phyloP scores from a whole-genome alignment of 2,888 invertebrate species.

The Mimachlamys varia region DNA sequence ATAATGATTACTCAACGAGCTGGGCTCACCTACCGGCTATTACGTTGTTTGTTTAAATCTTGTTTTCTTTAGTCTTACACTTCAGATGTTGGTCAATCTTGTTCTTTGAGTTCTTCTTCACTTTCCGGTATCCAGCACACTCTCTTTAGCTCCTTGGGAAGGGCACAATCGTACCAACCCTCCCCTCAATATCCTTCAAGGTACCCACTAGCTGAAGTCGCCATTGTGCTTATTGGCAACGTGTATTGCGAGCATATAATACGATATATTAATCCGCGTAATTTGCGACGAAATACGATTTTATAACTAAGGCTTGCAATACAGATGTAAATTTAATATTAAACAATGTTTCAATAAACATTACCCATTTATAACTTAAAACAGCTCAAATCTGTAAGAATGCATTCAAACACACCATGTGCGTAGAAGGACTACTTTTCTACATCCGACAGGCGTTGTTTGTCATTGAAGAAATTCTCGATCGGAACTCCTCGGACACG shows the following conservation, averaged over 20 bases:
- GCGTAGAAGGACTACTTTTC: constrained; percentile 42
- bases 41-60: constrained; percentile 13
- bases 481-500: not conserved
- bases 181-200: constrained; percentile 59
- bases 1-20: constrained; percentile 38
- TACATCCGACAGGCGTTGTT: not conserved
- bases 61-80: not conserved
- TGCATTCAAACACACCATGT: constrained; percentile 37
- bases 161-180: constrained; percentile 59
- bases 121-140: constrained; percentile 54
- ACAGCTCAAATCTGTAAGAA: not conserved
- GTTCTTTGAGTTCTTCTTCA: constrained; percentile 28
- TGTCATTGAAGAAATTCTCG: not conserved
- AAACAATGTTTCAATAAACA: not conserved
- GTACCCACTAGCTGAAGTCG: constrained; percentile 53
- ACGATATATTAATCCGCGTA: constrained; percentile 44
- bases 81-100: constrained; percentile 13
- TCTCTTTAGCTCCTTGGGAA: constrained; percentile 67
- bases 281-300: constrained; percentile 36
- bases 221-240: constrained; percentile 71
- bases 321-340: not conserved
- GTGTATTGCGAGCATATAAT: constrained; percentile 53
- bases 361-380: not conserved
- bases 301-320: not conserved
- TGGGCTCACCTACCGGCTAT: constrained; percentile 38